A percentile compares a stretch with the other conserved stretches of the same genome.
Evolutionary conservation across 92 coral and sea anemone genomes (phyloP).

Genomic region (Siderastrea siderea): DNA sequence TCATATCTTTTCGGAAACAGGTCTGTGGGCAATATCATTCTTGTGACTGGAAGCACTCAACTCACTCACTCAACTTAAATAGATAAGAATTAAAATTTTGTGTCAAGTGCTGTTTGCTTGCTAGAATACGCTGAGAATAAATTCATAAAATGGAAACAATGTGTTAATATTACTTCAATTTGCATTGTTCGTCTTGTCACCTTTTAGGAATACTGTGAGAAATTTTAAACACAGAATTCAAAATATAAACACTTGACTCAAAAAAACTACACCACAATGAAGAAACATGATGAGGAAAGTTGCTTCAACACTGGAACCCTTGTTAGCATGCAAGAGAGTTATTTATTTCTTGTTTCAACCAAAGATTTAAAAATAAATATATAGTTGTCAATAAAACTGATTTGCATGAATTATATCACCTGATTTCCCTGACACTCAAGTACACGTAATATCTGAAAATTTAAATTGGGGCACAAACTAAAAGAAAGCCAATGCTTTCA

Average conservation of each 20-base stretch:
- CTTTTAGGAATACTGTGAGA: background rate
- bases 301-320: background rate
- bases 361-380: background rate
- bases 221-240: background rate
- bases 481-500: background rate
- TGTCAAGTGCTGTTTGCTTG: background rate
- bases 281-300: background rate
- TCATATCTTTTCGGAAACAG: background rate
- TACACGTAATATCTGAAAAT: background rate
- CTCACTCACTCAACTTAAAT: background rate
- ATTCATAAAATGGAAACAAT: background rate
- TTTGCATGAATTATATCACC: slow-evolving; percentile 11
- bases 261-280: too few species aligned
- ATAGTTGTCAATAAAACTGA: background rate
- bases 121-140: background rate
- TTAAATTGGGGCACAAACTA: background rate
- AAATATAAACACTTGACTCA: too few species aligned
- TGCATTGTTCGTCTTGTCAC: background rate
- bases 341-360: background rate
- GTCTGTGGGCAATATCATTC: background rate
- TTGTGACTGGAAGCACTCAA: background rate
- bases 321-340: background rate
- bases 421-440: background rate
- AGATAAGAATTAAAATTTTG: too few species aligned
- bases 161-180: background rate